Conservation (phyloP, 1,140 invertebrate species). For the Dendrolimus kikuchii region DNA sequence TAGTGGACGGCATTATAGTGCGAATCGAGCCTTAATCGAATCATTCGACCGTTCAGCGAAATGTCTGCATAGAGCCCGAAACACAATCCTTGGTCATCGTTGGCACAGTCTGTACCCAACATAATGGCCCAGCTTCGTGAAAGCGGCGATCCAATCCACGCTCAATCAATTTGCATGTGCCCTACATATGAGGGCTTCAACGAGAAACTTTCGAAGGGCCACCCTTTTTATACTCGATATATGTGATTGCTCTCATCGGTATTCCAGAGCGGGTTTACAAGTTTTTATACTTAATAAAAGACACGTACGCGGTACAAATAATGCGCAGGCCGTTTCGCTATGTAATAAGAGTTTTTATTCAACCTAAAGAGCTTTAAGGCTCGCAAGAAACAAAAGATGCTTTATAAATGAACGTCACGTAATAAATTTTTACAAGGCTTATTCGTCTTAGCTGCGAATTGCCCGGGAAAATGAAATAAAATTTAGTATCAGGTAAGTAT, state of each 20-base stretch:
- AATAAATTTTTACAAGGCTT: slow-evolving; percentile 13
- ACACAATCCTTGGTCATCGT: too few species aligned
- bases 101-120: too few species aligned
- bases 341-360: slow-evolving; percentile 14
- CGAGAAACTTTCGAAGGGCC: slow-evolving; percentile 22
- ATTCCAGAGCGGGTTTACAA: slow-evolving; percentile 22
- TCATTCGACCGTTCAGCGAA: too few species aligned
- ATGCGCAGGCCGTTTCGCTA: slow-evolving; percentile 14
- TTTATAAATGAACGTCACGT: slow-evolving; percentile 14
- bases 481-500: slow-evolving; percentile 1
- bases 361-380: slow-evolving; percentile 8
- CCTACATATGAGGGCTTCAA: slow-evolving; percentile 18
- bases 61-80: too few species aligned
- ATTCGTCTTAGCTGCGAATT: neutral
- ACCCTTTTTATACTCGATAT: slow-evolving; percentile 29
- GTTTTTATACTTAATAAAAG: slow-evolving; percentile 34
- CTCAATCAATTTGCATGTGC: slow-evolving; percentile 25
- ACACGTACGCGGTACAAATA: slow-evolving; percentile 19
- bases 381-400: slow-evolving; percentile 6
- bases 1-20: too few species aligned
- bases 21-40: too few species aligned
- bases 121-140: too few species aligned
- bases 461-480: too few species aligned
- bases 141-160: slow-evolving; percentile 14
- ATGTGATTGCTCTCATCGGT: slow-evolving; percentile 34